Base-by-base conservation (phyloP, 2,797 vertebrate species). In the Merluccius polli region DNA sequence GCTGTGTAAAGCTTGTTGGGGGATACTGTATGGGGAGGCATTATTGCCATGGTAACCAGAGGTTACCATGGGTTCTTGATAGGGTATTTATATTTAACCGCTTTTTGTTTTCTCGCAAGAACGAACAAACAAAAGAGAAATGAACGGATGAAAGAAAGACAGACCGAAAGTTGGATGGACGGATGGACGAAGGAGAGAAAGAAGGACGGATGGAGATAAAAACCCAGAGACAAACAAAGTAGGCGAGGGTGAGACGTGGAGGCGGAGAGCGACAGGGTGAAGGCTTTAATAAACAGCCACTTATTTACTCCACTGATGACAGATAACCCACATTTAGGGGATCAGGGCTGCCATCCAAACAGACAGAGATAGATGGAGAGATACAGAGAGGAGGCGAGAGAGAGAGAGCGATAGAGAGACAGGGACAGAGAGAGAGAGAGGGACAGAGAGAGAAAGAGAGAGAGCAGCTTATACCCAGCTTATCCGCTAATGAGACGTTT, bases 241-340 rank as follows among this genome's bases (percentile, higher is more conserved):
- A n/a, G n/a, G n/a, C n/a, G n/a, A n/a, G n/a, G n/a, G n/a, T n/a
- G 72, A 81, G 32, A 33, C 32, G n/a, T n/a, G n/a, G n/a, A 33
- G 32, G 2, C 76, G 30, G 36, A 71, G 78, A 44, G 41, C 82
- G 75, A 80, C 74, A 72, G 79, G 48, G 82, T 81, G 67, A 75
- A 75, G 81, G 75, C 79, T 83, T 84, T 84, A 88, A 87, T 79
- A 82, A 85, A 52, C 44, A 84, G 75, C 83, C 87, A 87, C 89
- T 89, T 80, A 88, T 89, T 87, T 76, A 86, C 87, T 86, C 81
- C 88, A 89, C 88, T 82, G 90, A 91, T 90, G 90, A 91, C 85
- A 87, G 90, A 91, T 91, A 90, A 88, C 89, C 85, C 85, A 82
- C 80, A 82, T 89, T 91, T 89, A 88, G 73, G 73, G 88, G 88